Evolutionary conservation across 2,888 invertebrate genomes (phyloP).

Genomic region (Chaetogeoica ovagalla): DNA sequence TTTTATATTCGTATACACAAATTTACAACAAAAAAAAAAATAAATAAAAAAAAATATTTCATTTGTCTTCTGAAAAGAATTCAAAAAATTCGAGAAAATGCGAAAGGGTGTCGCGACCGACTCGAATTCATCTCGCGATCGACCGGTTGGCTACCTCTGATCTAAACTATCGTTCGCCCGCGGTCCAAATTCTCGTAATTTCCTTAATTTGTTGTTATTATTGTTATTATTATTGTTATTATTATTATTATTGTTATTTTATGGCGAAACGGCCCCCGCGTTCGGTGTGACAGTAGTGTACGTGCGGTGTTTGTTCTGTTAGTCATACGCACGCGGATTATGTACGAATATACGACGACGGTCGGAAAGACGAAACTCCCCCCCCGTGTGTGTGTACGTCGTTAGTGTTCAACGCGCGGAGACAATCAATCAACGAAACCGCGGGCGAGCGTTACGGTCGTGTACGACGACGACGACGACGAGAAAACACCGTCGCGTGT

Average conservation of each 20-base stretch:
- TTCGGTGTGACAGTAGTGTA: slow-evolving; percentile 11
- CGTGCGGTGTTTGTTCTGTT: slow-evolving; percentile 44
- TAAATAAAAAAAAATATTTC: no score
- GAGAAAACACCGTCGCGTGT: slow-evolving; percentile 1
- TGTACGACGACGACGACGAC: neutral
- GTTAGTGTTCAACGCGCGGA: neutral
- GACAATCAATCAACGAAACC: slow-evolving; percentile 46
- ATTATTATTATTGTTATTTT: slow-evolving; percentile 9
- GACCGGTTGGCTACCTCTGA: no score
- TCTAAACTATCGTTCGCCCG: no score
- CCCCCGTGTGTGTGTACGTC: neutral
- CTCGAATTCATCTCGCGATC: no score
- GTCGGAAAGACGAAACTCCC: neutral
- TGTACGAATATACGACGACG: slow-evolving; percentile 30
- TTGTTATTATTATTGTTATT: no score
- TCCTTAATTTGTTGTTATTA: no score
- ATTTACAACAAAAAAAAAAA: no score
- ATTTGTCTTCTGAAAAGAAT: no score
- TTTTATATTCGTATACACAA: no score
- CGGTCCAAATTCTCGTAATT: no score
- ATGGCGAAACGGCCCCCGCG: slow-evolving; percentile 20
- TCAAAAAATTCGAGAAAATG: no score
- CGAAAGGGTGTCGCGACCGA: no score
- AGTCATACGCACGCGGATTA: slow-evolving; percentile 41
- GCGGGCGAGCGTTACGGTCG: neutral